phyloP scores from a whole-genome alignment of 2,113 vertebrate genomes.

The Percina caprodes region DNA sequence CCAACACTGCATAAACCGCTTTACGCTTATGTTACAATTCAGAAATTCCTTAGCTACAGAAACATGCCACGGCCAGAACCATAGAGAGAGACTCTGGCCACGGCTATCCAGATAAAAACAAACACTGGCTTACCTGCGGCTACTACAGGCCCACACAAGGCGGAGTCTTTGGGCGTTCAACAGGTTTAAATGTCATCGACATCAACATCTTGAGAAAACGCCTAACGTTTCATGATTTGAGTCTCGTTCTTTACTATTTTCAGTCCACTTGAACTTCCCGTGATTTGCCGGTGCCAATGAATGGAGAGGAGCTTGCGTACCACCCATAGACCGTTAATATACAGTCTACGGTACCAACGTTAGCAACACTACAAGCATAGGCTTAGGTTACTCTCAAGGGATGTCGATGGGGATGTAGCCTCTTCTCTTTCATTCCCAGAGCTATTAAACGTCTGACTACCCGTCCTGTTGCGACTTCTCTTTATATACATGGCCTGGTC shows the following conservation, averaged over 20 bases:
- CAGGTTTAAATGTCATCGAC: not conserved
- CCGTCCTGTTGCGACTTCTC: not conserved
- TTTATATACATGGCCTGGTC: not conserved
- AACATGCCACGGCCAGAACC: not conserved
- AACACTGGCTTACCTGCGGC: not conserved
- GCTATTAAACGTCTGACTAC: not conserved
- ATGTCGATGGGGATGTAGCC: not conserved
- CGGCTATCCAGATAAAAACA: not conserved
- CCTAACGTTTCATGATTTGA: not conserved
- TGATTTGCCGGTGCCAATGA: too few relatives aligned
- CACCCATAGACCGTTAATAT: not conserved
- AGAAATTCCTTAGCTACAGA: not conserved
- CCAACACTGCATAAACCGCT: not conserved
- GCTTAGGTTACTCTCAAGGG: too few relatives aligned
- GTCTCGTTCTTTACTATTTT: not conserved
- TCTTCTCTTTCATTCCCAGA: not conserved
- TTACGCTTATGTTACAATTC: not conserved
- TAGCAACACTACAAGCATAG: not conserved
- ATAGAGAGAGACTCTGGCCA: too few relatives aligned
- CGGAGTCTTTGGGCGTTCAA: not conserved
- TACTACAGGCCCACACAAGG: not conserved
- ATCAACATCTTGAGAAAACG: not conserved
- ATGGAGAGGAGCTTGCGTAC: too few relatives aligned
- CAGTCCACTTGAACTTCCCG: conserved; percentile 1
- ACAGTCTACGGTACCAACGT: not conserved